Conservation (phyloP, 2,888 invertebrate genomes). For the Drosophila percnosoma region DNA sequence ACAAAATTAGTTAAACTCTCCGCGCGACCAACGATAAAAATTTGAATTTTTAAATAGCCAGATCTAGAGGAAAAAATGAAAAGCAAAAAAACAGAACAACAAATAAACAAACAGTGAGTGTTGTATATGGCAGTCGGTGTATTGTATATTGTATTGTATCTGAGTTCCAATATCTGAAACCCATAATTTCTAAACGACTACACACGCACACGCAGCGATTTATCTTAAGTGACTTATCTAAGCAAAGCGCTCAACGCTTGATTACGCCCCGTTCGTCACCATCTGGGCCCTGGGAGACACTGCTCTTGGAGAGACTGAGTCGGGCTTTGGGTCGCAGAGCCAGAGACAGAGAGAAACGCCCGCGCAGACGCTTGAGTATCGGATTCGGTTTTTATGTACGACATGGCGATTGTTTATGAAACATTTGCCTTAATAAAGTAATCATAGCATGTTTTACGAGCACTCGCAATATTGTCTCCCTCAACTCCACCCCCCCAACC, state of each 20-base stretch:
- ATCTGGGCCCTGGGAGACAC: conserved; percentile 19
- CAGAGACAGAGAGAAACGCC: conserved; percentile 52
- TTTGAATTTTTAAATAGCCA: conserved; percentile 58
- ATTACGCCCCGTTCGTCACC: conserved; percentile 58
- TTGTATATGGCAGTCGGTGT: conserved; percentile 42
- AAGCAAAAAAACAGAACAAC: conserved; percentile 11
- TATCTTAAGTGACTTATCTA: conserved; percentile 75
- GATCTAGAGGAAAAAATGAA: not conserved
- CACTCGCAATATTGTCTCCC: conserved; percentile 44
- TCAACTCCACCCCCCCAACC: not conserved
- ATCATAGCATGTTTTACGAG: conserved; percentile 76
- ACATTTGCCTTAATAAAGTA: conserved; percentile 79
- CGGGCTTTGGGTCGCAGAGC: conserved; percentile 33
- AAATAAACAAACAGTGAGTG: conserved; percentile 18
- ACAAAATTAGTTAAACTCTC: conserved; percentile 73
- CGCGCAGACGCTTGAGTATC: conserved; percentile 67
- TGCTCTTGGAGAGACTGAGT: conserved; percentile 2
- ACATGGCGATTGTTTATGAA: conserved; percentile 78
- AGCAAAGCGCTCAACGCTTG: conserved; percentile 72
- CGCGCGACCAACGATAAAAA: conserved; percentile 38
- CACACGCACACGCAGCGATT: conserved; percentile 58
- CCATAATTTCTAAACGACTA: conserved; percentile 70
- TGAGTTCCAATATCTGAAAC: conserved; percentile 65
- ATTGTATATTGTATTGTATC: conserved; percentile 57
- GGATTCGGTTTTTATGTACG: conserved; percentile 67